Evolutionary conservation across 2,113 vertebrate genomes (phyloP), one percentile per base, ranked within the genome.

Genomic region (Heloderma charlesbogerti): DNA sequence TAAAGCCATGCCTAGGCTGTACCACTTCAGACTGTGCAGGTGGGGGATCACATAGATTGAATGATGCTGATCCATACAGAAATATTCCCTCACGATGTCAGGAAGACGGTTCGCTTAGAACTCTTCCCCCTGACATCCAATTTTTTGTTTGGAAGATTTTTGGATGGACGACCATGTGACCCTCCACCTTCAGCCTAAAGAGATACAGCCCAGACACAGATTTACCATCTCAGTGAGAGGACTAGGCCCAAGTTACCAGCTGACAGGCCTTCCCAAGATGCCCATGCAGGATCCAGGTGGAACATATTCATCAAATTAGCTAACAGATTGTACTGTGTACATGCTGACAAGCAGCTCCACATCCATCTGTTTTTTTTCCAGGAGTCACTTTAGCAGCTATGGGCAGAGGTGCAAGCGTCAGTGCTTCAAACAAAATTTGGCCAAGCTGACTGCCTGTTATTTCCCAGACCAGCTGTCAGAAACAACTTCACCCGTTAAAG

Each of bases 261-360:
- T n/a, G 80, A 94, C 79, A 31, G 6, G 94, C 88, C 88, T 90
- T 84, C 34, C 96, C n/a, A 7, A 95, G 92, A 90, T 89, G 93
- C 89, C 79, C 86, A 92, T 88, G 77, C 89, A 94, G 74, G 57
- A 89, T 72, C 29, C 83, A 27, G 1, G 40, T 66, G n/a, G 78
- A 95, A 71, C 82, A 88, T 51, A 79, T 89, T 91, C 86, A 89
- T 87, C 92, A 94, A 88, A 92, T 91, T 84, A 94, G 93, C 48
- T 91, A 94, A 94, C 87, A 88, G 88, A 89, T 87, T 94, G 92
- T 88, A 54, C 25, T 89, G 90, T 92, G 81, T 86, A 88, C 60
- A 94, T 95, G 92, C 89, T 95, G 91, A 90, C 94, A 84, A 69
- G 67, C 78, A 29, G 72, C 91, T 91, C 94, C 87, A 63, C 88